Percentiles rank a stretch among this genome's conserved stretches.
Evolutionary conservation across 2,888 invertebrate genomes (phyloP).

Genomic region (Tenthredo scrophulariae): DNA sequence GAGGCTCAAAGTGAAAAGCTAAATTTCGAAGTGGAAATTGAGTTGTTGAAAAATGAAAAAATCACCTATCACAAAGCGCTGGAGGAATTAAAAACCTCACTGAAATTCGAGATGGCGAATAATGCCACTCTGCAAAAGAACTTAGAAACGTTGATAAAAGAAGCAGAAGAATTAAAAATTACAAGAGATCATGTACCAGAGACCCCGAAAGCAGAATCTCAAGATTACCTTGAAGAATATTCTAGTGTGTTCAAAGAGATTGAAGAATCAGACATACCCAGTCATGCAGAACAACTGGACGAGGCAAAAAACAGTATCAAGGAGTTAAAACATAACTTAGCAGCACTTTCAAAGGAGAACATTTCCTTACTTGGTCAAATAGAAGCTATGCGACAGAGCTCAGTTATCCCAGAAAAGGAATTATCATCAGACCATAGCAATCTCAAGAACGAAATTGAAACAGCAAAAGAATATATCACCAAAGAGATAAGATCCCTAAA

Average conservation of each 20-base stretch:
- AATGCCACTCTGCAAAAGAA: slow-evolving; percentile 56
- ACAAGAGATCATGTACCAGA: slow-evolving; percentile 41
- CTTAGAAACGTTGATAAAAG: slow-evolving; percentile 52
- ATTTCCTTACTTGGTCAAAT: slow-evolving; percentile 9
- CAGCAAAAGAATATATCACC: slow-evolving; percentile 62
- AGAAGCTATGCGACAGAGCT: neutral
- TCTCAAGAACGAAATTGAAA: slow-evolving; percentile 55
- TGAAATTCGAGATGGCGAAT: slow-evolving; percentile 56
- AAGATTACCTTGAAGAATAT: neutral
- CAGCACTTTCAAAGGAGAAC: slow-evolving; percentile 36
- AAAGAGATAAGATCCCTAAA: slow-evolving; percentile 70
- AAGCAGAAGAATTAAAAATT: slow-evolving; percentile 49
- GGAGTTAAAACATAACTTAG: slow-evolving; percentile 64
- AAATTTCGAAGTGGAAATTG: slow-evolving; percentile 63
- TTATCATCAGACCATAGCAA: neutral
- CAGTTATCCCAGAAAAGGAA: neutral
- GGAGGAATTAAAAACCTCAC: slow-evolving; percentile 41
- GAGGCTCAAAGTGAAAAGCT: slow-evolving; percentile 58
- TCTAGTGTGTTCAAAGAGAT: neutral
- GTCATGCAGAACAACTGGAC: slow-evolving; percentile 19
- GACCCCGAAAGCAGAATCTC: neutral
- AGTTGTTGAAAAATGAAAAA: slow-evolving; percentile 63
- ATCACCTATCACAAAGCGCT: slow-evolving; percentile 27
- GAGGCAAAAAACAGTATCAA: slow-evolving; percentile 65
- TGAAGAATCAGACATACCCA: neutral